A percentile compares a stretch with the other conserved stretches of the same genome.
Evolutionary conservation across 2,113 vertebrate species (phyloP).

Genomic region (Accipiter virgatus): DNA sequence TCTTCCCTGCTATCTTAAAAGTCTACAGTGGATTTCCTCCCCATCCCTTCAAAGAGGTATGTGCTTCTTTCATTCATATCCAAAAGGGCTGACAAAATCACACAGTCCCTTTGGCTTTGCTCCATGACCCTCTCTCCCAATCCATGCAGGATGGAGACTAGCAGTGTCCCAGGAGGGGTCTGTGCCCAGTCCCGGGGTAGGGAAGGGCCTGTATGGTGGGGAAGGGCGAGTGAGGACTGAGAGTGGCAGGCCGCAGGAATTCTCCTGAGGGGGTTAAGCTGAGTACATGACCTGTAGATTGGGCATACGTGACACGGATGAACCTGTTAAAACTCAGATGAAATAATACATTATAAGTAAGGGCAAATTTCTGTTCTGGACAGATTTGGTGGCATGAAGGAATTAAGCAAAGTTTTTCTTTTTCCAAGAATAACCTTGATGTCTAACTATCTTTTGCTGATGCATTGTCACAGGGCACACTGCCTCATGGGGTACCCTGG

Average conservation of each 20-base stretch:
- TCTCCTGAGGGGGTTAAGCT: neutral
- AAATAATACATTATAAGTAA: neutral
- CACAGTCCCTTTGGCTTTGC: neutral
- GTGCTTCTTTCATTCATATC: neutral
- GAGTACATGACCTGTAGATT: neutral
- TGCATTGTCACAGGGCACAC: neutral
- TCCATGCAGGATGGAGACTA: rapidly evolving
- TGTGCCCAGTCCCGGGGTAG: rapidly evolving
- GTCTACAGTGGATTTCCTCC: neutral
- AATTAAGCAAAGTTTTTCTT: neutral
- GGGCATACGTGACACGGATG: neutral
- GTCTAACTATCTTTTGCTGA: neutral
- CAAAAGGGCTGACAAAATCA: neutral
- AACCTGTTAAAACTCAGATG: neutral
- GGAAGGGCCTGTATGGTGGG: neutral
- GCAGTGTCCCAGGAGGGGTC: neutral
- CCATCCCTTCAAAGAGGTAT: neutral
- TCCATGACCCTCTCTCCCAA: neutral
- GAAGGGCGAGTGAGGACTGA: neutral
- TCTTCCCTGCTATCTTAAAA: neutral
- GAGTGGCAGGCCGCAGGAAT: neutral
- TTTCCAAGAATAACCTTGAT: neutral
- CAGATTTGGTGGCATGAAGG: neutral
- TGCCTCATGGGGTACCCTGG: neutral
- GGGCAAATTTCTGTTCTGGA: neutral